These are phyloP conservation scores for Guaruba guarouba DNA, from an alignment of 2,113 vertebrate genomes.

Conservation along the genomic window DNA sequence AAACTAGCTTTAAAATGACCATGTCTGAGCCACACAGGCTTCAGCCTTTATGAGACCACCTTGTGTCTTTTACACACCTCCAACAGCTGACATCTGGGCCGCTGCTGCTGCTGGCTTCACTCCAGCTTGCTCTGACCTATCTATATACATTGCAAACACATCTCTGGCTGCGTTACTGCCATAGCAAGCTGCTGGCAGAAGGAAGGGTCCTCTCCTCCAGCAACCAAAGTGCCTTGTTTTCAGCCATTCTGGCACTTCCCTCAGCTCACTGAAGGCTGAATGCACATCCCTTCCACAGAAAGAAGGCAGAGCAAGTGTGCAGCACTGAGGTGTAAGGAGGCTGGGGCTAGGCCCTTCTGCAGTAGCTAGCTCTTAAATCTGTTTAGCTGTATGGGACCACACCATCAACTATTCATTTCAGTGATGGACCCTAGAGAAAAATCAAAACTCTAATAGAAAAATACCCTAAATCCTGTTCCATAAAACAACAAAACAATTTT, in stretches of 20 bases:
- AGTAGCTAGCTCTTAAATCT: background rate
- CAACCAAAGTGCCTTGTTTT: background rate
- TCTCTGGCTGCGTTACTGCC: accelerated
- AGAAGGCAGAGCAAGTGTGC: background rate
- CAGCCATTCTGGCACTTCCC: background rate
- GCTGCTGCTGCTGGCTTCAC: background rate
- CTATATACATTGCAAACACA: background rate
- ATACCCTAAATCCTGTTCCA: background rate
- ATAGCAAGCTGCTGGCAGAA: background rate
- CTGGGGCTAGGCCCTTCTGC: background rate
- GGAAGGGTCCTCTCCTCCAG: background rate
- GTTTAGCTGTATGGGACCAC: background rate
- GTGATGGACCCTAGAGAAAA: background rate
- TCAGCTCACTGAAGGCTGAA: background rate
- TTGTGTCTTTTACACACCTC: background rate
- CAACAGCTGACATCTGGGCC: background rate
- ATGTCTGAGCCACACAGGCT: background rate
- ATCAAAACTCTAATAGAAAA: background rate
- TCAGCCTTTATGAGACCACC: background rate
- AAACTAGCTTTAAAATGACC: background rate
- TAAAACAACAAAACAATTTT: background rate
- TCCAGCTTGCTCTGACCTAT: background rate
- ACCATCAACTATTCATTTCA: background rate
- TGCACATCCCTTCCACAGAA: background rate
- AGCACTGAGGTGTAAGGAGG: background rate